Percentiles rank a stretch among this genome's conserved stretches.
Evolutionary conservation across 2,113 vertebrate genomes (phyloP).

Genomic region (Percina caprodes): DNA sequence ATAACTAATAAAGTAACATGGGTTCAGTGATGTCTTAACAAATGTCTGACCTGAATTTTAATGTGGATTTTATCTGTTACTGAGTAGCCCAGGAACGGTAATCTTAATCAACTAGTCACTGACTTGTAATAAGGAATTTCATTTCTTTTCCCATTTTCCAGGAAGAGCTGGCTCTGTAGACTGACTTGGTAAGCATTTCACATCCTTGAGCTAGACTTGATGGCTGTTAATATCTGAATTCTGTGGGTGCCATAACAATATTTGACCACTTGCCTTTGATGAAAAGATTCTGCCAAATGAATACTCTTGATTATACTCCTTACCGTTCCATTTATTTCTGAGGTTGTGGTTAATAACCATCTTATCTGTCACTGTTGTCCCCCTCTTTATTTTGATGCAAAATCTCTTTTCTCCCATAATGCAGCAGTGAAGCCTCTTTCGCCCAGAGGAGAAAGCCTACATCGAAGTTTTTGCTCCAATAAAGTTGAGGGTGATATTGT

Average conservation of each 20-base stretch:
- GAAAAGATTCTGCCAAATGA: slow-evolving; percentile 88
- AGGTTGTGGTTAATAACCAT: slow-evolving; percentile 53
- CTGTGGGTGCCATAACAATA: too few relatives aligned
- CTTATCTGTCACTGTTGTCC: accelerated
- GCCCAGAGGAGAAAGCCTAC: too few relatives aligned
- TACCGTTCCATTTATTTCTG: slow-evolving; percentile 85
- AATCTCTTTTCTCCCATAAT: not conserved
- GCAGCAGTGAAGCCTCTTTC: not conserved
- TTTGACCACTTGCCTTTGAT: slow-evolving; percentile 71
- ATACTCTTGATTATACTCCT: slow-evolving; percentile 80
- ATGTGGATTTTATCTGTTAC: slow-evolving; percentile 77
- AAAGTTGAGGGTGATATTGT: too few relatives aligned
- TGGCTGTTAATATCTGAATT: not conserved
- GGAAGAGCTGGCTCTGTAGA: not conserved
- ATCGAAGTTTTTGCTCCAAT: too few relatives aligned
- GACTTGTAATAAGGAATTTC: not conserved
- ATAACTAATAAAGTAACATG: accelerated
- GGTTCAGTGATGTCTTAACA: slow-evolving; percentile 81
- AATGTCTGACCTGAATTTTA: slow-evolving; percentile 85
- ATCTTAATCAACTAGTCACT: accelerated
- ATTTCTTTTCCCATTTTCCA: not conserved
- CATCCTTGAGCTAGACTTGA: too few relatives aligned
- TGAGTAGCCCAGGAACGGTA: slow-evolving; percentile 61
- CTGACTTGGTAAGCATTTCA: slow-evolving; percentile 14
- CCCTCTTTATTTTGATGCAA: accelerated